Conservation (phyloP, 2,888 invertebrate species). For the Drosophila sordidula region DNA sequence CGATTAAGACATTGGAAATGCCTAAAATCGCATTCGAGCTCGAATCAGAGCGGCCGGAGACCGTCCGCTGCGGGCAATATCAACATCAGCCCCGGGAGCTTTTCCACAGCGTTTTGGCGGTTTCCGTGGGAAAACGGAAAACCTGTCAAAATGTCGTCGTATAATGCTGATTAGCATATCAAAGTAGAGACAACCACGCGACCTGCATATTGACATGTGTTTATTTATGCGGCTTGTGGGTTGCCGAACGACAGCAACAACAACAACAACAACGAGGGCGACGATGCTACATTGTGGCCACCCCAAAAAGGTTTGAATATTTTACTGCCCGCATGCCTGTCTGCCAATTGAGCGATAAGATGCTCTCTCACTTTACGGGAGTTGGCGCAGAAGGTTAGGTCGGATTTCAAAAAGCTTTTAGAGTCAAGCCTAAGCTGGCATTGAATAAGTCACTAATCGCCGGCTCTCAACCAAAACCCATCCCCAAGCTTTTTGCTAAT, state of each 20-base stretch:
- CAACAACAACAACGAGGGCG: conserved; percentile 11
- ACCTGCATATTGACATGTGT: conserved; percentile 74
- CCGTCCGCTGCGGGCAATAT: conserved; percentile 1
- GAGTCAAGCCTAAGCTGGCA: conserved; percentile 32
- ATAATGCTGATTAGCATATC: conserved; percentile 78
- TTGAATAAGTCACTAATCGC: conserved; percentile 45
- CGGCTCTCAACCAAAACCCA: background rate
- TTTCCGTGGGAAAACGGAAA: conserved; percentile 78
- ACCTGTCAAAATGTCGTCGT: conserved; percentile 77
- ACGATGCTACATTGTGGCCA: conserved; percentile 4
- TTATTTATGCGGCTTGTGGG: conserved; percentile 64
- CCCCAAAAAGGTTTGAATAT: conserved; percentile 64
- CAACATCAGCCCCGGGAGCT: conserved; percentile 3
- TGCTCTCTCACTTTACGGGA: conserved; percentile 1
- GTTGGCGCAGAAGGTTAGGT: background rate
- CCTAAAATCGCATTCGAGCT: background rate
- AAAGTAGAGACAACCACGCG: conserved; percentile 68
- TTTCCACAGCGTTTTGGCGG: conserved; percentile 10
- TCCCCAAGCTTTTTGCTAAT: background rate
- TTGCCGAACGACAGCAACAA: conserved; percentile 11
- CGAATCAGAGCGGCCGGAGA: conserved; percentile 1
- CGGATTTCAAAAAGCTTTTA: conserved; percentile 20
- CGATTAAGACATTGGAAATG: conserved; percentile 44
- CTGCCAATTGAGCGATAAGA: conserved; percentile 68
- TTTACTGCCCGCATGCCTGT: conserved; percentile 63